Percentiles rank a stretch among this genome's conserved stretches.
These are phyloP conservation scores for Oncorhynchus keta DNA, from an alignment of 2,113 vertebrate species.

Conservation along the genomic window DNA sequence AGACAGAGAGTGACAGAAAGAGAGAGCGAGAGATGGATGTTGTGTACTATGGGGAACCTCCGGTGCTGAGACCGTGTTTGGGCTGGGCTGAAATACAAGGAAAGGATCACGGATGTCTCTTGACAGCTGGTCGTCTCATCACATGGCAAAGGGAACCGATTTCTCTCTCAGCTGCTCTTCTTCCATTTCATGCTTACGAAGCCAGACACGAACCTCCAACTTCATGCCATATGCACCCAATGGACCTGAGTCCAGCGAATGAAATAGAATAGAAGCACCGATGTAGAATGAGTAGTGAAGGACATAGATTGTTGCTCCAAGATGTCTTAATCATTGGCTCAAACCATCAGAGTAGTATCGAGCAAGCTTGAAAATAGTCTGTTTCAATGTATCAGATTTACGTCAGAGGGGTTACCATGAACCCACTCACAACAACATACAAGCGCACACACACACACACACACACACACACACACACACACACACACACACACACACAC, in stretches of 20 bases:
- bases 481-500: background rate
- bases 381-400: constrained; percentile 23
- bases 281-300: no score
- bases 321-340: constrained; percentile 7
- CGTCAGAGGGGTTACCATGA: constrained; percentile 29
- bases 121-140: background rate
- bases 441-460: background rate
- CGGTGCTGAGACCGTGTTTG: no score
- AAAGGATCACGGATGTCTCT: background rate
- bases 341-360: constrained; percentile 3
- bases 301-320: no score
- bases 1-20: no score
- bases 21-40: background rate
- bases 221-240: background rate
- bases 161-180: background rate
- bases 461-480: background rate
- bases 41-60: background rate
- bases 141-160: background rate
- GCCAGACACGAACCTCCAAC: background rate
- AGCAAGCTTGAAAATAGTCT: constrained; percentile 23
- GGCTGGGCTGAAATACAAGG: background rate
- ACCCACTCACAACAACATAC: constrained; percentile 9
- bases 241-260: background rate
- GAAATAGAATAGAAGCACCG: background rate
- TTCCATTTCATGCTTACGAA: background rate